A percentile compares a stretch with the other conserved stretches of the same genome.
Evolutionary conservation across 1,140 invertebrate genomes (phyloP).

Genomic region (Ditylenchus dipsaci): DNA sequence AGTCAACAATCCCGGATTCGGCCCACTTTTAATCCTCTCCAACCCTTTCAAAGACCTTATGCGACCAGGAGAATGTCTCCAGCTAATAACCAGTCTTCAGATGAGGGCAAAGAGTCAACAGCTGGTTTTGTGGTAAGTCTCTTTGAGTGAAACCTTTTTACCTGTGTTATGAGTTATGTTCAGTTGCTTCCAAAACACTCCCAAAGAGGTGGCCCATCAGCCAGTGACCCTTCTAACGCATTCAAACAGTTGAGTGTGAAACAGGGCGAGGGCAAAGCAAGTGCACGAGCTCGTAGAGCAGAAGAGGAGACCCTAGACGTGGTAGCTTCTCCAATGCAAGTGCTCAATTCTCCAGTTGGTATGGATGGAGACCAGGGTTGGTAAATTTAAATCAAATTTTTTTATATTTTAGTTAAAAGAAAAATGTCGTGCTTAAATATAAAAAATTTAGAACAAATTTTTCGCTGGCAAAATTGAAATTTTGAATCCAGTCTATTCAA

Average conservation of each 20-base stretch:
- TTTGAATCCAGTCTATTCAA: not conserved
- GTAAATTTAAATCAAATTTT: constrained; percentile 1
- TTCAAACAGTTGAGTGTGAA: not conserved
- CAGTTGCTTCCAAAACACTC: not conserved
- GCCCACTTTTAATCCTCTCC: not conserved
- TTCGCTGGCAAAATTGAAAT: not conserved
- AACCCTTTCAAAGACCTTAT: constrained; percentile 2
- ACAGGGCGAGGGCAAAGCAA: not conserved
- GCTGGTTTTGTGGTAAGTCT: not conserved
- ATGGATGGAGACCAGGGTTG: not conserved
- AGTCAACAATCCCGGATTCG: not conserved
- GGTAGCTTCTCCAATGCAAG: not conserved
- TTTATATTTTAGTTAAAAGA: not conserved
- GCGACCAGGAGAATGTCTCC: not conserved
- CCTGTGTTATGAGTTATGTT: not conserved
- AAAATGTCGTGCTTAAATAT: not conserved
- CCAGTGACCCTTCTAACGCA: not conserved
- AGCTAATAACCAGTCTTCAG: not conserved
- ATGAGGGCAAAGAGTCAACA: not conserved
- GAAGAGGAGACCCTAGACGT: constrained; percentile 6
- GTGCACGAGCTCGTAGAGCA: not conserved
- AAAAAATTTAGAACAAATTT: not conserved
- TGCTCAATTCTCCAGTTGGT: not conserved
- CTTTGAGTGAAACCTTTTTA: not conserved
- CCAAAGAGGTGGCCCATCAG: not conserved